These are phyloP conservation scores for Homalodisca vitripennis DNA, from an alignment of 1,140 invertebrate genomes.

Conservation along the genomic window DNA sequence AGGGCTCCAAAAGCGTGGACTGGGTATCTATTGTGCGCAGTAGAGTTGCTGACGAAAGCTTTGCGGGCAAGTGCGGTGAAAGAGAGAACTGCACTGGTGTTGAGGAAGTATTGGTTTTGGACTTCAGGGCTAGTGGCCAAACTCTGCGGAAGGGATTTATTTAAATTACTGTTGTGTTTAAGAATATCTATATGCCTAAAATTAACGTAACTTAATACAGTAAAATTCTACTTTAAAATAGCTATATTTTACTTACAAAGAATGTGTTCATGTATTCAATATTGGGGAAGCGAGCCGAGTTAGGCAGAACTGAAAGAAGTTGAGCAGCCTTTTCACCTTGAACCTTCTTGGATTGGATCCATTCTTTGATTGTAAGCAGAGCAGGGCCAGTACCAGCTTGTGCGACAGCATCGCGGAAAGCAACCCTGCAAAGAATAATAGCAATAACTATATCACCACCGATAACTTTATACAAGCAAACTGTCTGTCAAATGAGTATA, in stretches of 20 bases:
- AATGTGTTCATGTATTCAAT: conserved; percentile 59
- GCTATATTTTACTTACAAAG: conserved; percentile 54
- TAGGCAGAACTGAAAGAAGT: conserved; percentile 53
- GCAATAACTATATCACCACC: too few relatives aligned
- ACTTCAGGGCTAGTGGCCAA: conserved; percentile 53
- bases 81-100: conserved; percentile 54
- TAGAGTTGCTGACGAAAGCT: conserved; percentile 56
- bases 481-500: too few relatives aligned
- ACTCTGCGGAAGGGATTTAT: too few relatives aligned
- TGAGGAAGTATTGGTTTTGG: conserved; percentile 50
- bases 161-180: too few relatives aligned
- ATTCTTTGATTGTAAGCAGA: conserved; percentile 57
- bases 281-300: conserved; percentile 58
- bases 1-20: conserved; percentile 60
- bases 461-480: too few relatives aligned
- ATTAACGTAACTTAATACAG: too few relatives aligned
- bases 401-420: conserved; percentile 61
- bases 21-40: conserved; percentile 59
- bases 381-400: conserved; percentile 65
- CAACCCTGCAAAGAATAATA: conserved; percentile 37
- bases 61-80: conserved; percentile 59
- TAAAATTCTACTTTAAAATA: conserved; percentile 10
- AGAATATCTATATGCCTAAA: background rate
- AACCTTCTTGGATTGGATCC: conserved; percentile 59
- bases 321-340: conserved; percentile 54